Conservation (phyloP, 2,797 vertebrate species). For the Euphonia xanthogaster region DNA sequence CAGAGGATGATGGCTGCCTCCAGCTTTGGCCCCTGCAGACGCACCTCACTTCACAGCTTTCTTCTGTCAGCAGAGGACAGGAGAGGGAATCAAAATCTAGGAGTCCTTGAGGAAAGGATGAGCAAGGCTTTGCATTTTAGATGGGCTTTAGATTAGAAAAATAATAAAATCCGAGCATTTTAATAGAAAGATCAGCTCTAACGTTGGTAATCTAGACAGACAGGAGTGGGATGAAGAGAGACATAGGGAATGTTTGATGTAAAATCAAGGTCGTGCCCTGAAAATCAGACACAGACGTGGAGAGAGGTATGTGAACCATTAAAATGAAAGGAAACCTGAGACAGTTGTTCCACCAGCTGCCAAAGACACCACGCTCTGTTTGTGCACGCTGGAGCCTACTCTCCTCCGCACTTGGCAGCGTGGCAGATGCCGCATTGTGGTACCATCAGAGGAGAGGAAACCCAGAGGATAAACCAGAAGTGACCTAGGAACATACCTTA, state of each 20-base stretch:
- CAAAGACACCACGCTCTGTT: neutral
- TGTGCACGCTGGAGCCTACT: neutral
- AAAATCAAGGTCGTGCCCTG: slow-evolving; percentile 60
- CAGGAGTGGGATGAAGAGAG: slow-evolving; percentile 56
- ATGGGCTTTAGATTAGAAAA: slow-evolving; percentile 54
- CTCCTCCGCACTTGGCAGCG: neutral
- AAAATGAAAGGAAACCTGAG: slow-evolving; percentile 62
- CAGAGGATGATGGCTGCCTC: neutral
- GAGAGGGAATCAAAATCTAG: slow-evolving; percentile 11
- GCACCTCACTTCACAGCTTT: neutral
- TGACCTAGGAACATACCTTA: neutral
- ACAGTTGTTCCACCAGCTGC: neutral
- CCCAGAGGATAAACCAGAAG: slow-evolving; percentile 32
- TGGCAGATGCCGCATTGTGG: neutral
- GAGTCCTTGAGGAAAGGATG: slow-evolving; percentile 33
- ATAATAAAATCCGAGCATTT: slow-evolving; percentile 54
- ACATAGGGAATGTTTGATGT: slow-evolving; percentile 57
- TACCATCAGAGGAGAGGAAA: slow-evolving; percentile 33
- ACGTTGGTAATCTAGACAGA: slow-evolving; percentile 51
- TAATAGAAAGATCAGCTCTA: slow-evolving; percentile 68
- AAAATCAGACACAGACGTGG: slow-evolving; percentile 67
- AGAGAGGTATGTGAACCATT: slow-evolving; percentile 55
- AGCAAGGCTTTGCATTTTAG: slow-evolving; percentile 50
- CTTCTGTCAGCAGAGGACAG: neutral
- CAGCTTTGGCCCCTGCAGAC: neutral